phyloP scores from a whole-genome alignment of 2,888 invertebrate genomes.

The Tholera decimalis region DNA sequence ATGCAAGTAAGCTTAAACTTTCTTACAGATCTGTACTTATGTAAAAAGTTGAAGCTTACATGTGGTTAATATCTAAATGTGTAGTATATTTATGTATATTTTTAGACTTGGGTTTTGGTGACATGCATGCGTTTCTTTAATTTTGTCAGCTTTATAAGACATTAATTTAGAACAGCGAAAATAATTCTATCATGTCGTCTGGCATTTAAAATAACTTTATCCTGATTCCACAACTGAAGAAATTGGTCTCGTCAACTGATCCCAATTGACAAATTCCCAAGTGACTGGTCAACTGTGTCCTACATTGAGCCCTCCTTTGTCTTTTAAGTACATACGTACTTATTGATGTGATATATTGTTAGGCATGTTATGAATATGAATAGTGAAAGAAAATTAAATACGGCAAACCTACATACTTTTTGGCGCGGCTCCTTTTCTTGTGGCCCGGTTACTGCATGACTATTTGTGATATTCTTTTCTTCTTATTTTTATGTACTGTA shows the following conservation, averaged over 20 bases:
- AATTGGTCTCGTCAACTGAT: constrained; percentile 54
- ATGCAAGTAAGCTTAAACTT: constrained; percentile 51
- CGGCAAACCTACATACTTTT: not conserved
- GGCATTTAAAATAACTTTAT: constrained; percentile 51
- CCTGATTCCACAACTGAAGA: constrained; percentile 50
- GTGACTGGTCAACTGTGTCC: constrained; percentile 47
- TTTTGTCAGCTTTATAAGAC: constrained; percentile 22
- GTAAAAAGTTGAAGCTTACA: constrained; percentile 52
- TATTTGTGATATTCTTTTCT: constrained; percentile 32
- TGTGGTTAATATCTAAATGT: constrained; percentile 24
- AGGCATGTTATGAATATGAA: constrained; percentile 33
- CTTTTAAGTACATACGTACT: constrained; percentile 35
- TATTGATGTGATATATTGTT: constrained; percentile 26
- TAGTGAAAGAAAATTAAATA: constrained; percentile 11
- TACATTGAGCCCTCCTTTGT: constrained; percentile 51
- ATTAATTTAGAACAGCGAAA: constrained; percentile 14
- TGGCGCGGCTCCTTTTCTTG: constrained; percentile 7
- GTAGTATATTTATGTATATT: constrained; percentile 16
- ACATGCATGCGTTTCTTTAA: constrained; percentile 55
- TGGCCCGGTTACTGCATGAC: constrained; percentile 55
- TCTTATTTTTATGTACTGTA: not conserved
- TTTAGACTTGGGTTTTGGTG: constrained; percentile 29
- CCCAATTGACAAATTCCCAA: constrained; percentile 64
- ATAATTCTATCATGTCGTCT: constrained; percentile 20
- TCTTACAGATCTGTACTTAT: not conserved